These are phyloP conservation scores for Ursus arctos DNA, from an alignment of 2,113 vertebrate genomes.

Conservation along the genomic window DNA sequence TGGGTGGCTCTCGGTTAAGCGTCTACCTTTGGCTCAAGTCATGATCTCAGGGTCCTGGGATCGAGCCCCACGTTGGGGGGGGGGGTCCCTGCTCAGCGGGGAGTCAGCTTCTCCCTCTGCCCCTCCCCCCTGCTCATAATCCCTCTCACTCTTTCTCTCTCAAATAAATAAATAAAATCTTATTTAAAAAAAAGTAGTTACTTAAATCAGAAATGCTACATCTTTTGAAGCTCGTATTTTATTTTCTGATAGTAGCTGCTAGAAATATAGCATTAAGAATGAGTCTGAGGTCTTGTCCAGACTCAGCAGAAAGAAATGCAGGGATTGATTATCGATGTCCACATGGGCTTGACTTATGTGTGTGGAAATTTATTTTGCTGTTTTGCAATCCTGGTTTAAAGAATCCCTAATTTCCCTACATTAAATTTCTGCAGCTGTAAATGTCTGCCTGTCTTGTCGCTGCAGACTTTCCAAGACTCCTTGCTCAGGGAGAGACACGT, in stretches of 20 bases:
- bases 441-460: neutral
- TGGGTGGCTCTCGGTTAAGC: neutral
- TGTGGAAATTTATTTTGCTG: neutral
- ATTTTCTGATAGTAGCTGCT: neutral
- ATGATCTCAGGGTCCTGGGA: neutral
- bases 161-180: neutral
- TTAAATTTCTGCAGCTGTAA: neutral
- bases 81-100: neutral
- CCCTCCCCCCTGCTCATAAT: too few relatives aligned
- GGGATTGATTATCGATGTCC: neutral
- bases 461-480: neutral
- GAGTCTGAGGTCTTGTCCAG: neutral
- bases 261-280: neutral
- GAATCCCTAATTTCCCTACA: neutral
- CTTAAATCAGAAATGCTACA: neutral
- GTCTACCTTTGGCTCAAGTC: neutral
- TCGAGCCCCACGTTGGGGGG: neutral
- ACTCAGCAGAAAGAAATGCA: neutral
- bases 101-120: neutral
- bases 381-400: neutral
- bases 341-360: neutral
- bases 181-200: neutral
- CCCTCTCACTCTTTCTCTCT: neutral
- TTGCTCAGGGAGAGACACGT: neutral
- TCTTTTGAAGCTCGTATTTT: constrained; percentile 4